phyloP scores from a whole-genome alignment of 1,140 invertebrate genomes.

The Drosophila sp. region DNA sequence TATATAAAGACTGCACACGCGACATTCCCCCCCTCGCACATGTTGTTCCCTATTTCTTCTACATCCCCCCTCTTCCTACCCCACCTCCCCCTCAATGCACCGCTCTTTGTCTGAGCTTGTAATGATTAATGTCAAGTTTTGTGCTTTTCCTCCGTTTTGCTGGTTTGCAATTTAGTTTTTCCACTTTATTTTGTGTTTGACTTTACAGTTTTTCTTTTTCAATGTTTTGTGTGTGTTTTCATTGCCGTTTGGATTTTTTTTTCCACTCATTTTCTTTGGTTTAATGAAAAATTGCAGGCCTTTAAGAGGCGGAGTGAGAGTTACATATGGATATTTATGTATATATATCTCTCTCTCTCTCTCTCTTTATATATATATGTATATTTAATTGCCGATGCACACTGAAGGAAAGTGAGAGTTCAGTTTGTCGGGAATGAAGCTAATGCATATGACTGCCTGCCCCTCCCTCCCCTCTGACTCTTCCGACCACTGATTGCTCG shows the following conservation, averaged over 20 bases:
- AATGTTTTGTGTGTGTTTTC: constrained; percentile 37
- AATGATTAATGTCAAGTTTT: constrained; percentile 78
- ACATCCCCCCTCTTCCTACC: neutral
- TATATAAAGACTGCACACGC: constrained; percentile 46
- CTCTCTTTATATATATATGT: neutral
- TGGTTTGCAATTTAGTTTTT: constrained; percentile 46
- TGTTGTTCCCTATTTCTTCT: neutral
- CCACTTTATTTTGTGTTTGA: constrained; percentile 31
- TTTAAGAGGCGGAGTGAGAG: constrained; percentile 34
- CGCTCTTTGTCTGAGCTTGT: constrained; percentile 63
- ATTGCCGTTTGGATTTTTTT: constrained; percentile 50
- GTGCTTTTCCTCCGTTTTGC: constrained; percentile 49
- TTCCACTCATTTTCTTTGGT: constrained; percentile 16
- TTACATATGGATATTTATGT: constrained; percentile 37
- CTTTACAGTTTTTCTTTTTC: constrained; percentile 39
- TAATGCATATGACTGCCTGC: constrained; percentile 46
- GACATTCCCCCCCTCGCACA: constrained; percentile 27
- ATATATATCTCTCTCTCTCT: neutral
- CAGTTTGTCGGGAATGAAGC: constrained; percentile 27
- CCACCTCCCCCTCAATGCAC: neutral
- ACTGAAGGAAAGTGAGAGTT: constrained; percentile 68
- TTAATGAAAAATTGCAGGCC: constrained; percentile 75
- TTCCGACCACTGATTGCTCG: neutral
- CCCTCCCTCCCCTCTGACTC: neutral
- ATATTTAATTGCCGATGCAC: constrained; percentile 57